Conservation (phyloP, 2,888 invertebrate genomes). For the Andrena minutula region DNA sequence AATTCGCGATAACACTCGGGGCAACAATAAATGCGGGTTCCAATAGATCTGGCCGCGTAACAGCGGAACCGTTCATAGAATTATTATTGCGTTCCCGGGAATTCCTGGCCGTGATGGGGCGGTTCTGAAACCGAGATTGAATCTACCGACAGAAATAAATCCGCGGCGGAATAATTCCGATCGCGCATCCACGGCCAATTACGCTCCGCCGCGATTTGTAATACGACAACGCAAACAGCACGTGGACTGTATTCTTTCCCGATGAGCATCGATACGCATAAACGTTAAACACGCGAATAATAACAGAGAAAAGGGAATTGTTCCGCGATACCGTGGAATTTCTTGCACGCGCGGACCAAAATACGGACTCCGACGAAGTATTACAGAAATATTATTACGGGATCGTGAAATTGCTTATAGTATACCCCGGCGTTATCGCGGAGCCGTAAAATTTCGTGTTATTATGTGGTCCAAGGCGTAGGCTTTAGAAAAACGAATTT, state of each 20-base stretch:
- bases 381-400: neutral
- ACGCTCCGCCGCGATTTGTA: constrained; percentile 36
- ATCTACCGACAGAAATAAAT: constrained; percentile 55
- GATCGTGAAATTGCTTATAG: too few species aligned
- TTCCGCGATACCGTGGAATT: neutral
- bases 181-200: constrained; percentile 44
- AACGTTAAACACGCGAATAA: neutral
- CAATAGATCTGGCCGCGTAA: constrained; percentile 33
- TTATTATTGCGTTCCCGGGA: constrained; percentile 55
- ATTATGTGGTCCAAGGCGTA: too few species aligned
- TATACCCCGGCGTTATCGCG: too few species aligned
- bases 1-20: constrained; percentile 33
- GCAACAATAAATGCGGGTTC: constrained; percentile 39
- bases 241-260: constrained; percentile 5
- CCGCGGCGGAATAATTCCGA: constrained; percentile 34
- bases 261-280: constrained; percentile 8
- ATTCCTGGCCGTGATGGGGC: constrained; percentile 42
- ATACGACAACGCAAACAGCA: constrained; percentile 40
- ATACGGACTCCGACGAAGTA: neutral
- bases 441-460: too few species aligned
- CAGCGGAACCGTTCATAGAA: constrained; percentile 49
- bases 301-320: neutral
- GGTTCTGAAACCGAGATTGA: constrained; percentile 51
- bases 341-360: neutral
- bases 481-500: too few species aligned